Evolutionary conservation across 2,888 invertebrate genomes (phyloP), one percentile per base, ranked within the genome.

Genomic region (Malthinus seriepunctatus): DNA sequence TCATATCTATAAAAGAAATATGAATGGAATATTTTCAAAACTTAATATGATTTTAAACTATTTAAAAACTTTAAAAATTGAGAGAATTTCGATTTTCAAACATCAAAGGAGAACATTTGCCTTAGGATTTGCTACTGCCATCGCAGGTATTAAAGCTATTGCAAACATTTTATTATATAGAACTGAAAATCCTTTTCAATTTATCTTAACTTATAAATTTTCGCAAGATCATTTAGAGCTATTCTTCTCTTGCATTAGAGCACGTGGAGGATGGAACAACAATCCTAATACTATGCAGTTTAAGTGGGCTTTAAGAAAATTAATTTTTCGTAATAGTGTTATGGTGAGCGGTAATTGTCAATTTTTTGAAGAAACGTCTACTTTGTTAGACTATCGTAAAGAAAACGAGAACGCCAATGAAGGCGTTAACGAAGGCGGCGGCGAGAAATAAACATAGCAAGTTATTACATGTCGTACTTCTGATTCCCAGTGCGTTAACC

Each of bases 251-350:
- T 65, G 66, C 38, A 51, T 69, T 10, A 12, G 67, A 42, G 63
- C 66, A 31, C 46, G 67, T 11, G 67, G 67, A 33, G 62, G 64
- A 1, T 66, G 65, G 64, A 69, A 67, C 56, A 65, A 67, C 32
- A 67, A 67, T 52, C 63, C 67, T 34, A 66, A 59, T 47, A 14
- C 62, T 7, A 51, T 56, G 46, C 64, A 69, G 49, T 51, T 66
- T 7, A 62, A 64, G 39, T 65, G 67, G 65, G 42, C 66, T 10
- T 52, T 67, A 34, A 50, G 66, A 48, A 56, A 66, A 46, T 51
- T 68, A 8, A 1, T 37, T n/a, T 37, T 23, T 23, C 23, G 23
- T 3, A 23, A 23, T 23, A 3, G 3, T 3, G 23, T 23, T 23
- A 23, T n/a, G 23, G 23, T 23, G n/a, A n/a, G n/a, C n/a, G n/a